Conservation (phyloP, 2,888 invertebrate genomes). For the Luperina testacea region DNA sequence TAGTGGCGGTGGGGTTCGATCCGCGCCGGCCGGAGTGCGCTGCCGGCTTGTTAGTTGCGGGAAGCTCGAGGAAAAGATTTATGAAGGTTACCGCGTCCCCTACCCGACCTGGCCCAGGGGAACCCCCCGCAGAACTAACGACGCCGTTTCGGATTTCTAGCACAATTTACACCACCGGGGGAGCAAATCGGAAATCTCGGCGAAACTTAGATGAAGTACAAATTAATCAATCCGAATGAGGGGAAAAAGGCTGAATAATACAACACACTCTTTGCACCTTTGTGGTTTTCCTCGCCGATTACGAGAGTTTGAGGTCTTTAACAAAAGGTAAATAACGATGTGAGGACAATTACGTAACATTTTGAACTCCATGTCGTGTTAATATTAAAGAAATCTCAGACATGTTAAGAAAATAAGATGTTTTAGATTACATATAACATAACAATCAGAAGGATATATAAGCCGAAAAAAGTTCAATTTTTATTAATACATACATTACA, state of each 20-base stretch:
- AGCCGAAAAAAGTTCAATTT: background rate
- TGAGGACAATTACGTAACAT: constrained; percentile 12
- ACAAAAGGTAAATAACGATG: constrained; percentile 29
- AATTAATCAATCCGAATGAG: constrained; percentile 81
- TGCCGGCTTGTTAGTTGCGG: constrained; percentile 87
- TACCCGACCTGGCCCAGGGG: constrained; percentile 84
- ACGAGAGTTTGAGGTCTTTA: constrained; percentile 42
- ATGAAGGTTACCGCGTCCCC: constrained; percentile 86
- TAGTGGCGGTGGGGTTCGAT: constrained; percentile 73
- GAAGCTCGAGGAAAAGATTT: constrained; percentile 87
- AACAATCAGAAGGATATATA: constrained; percentile 5
- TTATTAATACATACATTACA: constrained; percentile 10
- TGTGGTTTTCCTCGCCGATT: constrained; percentile 46
- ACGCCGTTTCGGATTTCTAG: constrained; percentile 87
- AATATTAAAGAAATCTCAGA: constrained; percentile 19
- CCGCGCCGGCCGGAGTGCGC: constrained; percentile 67
- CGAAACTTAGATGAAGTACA: constrained; percentile 81
- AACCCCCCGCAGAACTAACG: constrained; percentile 86
- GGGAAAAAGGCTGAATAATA: constrained; percentile 74
- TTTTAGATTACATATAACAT: background rate
- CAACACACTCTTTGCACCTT: constrained; percentile 72
- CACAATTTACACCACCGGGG: constrained; percentile 86
- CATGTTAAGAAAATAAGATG: constrained; percentile 12
- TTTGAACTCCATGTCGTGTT: constrained; percentile 2
- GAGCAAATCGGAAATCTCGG: constrained; percentile 82